Base-by-base conservation (phyloP, 1,140 invertebrate species). In the Brachystomella parvula region DNA sequence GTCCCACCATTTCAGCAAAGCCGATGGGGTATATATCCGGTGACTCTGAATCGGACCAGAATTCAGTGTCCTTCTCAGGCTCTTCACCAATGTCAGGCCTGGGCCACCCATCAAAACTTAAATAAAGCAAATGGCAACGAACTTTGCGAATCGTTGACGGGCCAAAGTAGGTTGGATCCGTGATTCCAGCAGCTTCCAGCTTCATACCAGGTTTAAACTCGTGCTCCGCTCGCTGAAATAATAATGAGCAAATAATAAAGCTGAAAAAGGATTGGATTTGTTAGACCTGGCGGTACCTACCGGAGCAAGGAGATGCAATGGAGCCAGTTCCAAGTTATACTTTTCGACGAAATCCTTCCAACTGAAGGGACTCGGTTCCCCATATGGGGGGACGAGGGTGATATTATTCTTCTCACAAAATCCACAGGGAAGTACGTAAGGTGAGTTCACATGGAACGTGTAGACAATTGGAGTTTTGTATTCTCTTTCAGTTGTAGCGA, bases 351-450 rank as follows among this genome's bases (percentile, higher is more conserved):
- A 96, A 26, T 85, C 80, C 72, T 87, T 84, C 94, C 94, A 96
- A 62, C 82, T 84, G 75, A 96, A 96, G 9, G 83, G 81, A 0
- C 84, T 82, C 12, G 80, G 78, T 68, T 83, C 83, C 68, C 90
- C 89, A 76, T 87, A 86, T 0, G 94, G 93, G 3, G 92, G 91
- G 1, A 89, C 91, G 15, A 98, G 77, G 0, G 85, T 80, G 47
- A 98, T 87, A 57, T 84, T 84, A 75, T 96, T 88, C n/a, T 87
- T 82, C 56, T 87, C 81, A 77, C 93, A 96, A 77, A 96, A 98
- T 2, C 94, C 94, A 19, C 89, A 87, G 3, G 94, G 94, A 76
- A 97, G 96, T 74, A 97, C 92, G 76, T 89, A 93, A 0, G 93
- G 90, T 2, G 94, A 96, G 66, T 86, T 86, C 61, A 89, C 84